phyloP scores from a whole-genome alignment of 2,113 vertebrate species.

The Esox niger region DNA sequence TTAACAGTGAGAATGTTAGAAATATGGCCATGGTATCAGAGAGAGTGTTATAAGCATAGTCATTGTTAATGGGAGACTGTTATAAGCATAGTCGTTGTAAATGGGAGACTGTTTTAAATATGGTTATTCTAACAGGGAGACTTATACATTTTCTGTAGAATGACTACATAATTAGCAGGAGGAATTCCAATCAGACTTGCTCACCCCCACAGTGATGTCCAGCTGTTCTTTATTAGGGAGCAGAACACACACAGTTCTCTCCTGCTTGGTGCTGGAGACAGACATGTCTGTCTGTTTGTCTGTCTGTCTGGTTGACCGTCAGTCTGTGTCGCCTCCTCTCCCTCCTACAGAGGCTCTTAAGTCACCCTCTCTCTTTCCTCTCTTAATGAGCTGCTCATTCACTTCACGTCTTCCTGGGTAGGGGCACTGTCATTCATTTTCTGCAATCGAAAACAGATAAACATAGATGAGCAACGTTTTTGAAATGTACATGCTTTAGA shows the following conservation, averaged over 20 bases:
- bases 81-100: too few species aligned
- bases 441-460: conserved; percentile 34
- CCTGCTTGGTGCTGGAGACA: conserved; percentile 66
- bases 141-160: neutral
- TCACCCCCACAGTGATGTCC: conserved; percentile 76
- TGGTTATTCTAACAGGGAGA: too few species aligned
- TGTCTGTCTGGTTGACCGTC: too few species aligned
- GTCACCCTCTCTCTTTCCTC: neutral
- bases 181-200: conserved; percentile 5
- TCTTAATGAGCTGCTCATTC: neutral
- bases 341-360: neutral
- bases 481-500: neutral
- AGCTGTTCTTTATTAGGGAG: conserved; percentile 83
- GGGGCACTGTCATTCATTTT: conserved; percentile 39
- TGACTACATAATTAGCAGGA: neutral
- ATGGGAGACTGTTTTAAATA: too few species aligned
- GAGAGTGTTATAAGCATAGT: too few species aligned
- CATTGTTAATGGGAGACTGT: too few species aligned
- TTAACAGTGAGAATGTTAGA: too few species aligned
- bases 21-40: too few species aligned
- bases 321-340: neutral
- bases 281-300: conserved; percentile 59
- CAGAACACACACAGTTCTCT: conserved; percentile 78
- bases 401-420: conserved; percentile 26
- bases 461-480: neutral